A percentile compares a stretch with the other conserved stretches of the same genome.
Evolutionary conservation across 2,797 vertebrate genomes (phyloP).

Genomic region (Ctenopoma kingsleyae): DNA sequence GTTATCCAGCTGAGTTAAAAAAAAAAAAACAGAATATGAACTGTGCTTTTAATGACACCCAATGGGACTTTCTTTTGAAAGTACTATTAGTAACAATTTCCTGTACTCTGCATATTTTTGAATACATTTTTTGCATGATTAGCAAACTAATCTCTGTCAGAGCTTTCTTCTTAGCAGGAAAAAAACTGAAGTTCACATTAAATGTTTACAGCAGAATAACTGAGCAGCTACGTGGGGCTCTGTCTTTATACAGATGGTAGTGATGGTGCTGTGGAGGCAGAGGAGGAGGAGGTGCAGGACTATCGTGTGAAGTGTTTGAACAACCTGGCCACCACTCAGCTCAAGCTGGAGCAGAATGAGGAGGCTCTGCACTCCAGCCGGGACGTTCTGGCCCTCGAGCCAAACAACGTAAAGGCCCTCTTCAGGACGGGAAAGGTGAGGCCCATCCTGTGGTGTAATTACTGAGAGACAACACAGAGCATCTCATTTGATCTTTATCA

Average conservation of each 20-base stretch:
- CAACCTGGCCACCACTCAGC: slow-evolving; percentile 86
- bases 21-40: slow-evolving; percentile 23
- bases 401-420: slow-evolving; percentile 87
- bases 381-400: slow-evolving; percentile 83
- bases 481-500: slow-evolving; percentile 16
- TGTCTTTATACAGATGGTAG: slow-evolving; percentile 60
- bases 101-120: not conserved
- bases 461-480: not conserved
- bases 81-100: not conserved
- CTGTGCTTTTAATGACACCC: slow-evolving; percentile 24
- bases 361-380: slow-evolving; percentile 86
- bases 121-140: not conserved
- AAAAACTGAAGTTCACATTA: not conserved
- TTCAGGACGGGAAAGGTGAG: slow-evolving; percentile 88
- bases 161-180: not conserved
- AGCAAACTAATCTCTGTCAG: not conserved
- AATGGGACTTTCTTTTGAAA: slow-evolving; percentile 15
- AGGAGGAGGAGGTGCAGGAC: slow-evolving; percentile 87
- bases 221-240: slow-evolving; percentile 14
- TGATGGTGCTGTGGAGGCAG: slow-evolving; percentile 49
- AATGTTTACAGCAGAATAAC: slow-evolving; percentile 8
- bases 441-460: not conserved
- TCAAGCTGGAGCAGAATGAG: slow-evolving; percentile 84
- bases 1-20: slow-evolving; percentile 36
- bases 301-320: slow-evolving; percentile 91